A percentile compares a stretch with the other conserved stretches of the same genome.
Conservation (phyloP, 2,797 vertebrate genomes). For the Chiroxiphia lanceolata region DNA sequence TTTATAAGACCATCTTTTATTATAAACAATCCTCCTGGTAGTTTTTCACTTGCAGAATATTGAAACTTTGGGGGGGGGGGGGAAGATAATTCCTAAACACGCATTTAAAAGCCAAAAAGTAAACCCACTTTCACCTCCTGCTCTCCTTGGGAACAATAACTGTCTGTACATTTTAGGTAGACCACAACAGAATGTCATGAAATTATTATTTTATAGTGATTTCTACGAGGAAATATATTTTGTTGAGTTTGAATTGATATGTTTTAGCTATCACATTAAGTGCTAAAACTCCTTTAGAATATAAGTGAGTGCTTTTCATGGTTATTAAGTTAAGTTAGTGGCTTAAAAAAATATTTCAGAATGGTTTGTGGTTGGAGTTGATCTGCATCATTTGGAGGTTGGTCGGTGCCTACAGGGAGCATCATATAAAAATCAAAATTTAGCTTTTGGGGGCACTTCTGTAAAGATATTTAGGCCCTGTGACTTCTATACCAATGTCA, state of each 20-base stretch:
- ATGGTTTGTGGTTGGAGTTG: not conserved
- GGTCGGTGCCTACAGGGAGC: not conserved
- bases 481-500: not conserved
- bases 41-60: not conserved
- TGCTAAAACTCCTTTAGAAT: not conserved
- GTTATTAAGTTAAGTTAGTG: not conserved
- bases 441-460: not conserved
- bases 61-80: not conserved
- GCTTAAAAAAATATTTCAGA: not conserved
- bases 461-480: not conserved
- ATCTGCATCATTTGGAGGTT: rapidly evolving
- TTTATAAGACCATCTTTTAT: not conserved
- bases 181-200: not conserved
- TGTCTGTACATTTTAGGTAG: rapidly evolving
- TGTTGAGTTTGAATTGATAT: not conserved
- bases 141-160: not conserved
- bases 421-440: not conserved
- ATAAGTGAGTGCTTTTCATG: rapidly evolving
- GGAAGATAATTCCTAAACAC: not conserved
- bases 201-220: not conserved
- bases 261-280: not conserved
- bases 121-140: not conserved
- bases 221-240: not conserved
- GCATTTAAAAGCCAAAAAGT: not conserved
- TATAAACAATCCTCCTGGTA: not conserved